These are phyloP conservation scores for Augochlora pura DNA, from an alignment of 1,140 invertebrate genomes.

Conservation along the genomic window DNA sequence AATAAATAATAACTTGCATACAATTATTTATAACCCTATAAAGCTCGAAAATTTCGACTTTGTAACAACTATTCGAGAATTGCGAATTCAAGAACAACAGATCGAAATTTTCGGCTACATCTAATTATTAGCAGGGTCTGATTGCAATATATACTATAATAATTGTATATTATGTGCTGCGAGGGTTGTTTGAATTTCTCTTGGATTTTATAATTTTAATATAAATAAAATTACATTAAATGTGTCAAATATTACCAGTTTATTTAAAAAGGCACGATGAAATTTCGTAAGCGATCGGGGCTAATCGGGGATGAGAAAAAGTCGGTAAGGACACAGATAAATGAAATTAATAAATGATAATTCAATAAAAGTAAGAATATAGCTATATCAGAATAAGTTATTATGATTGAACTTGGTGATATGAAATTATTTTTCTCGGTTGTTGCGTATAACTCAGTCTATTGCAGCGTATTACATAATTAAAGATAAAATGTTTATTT, in stretches of 20 bases:
- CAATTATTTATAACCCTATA: background rate
- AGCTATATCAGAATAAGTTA: background rate
- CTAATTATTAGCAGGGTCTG: background rate
- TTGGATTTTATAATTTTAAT: constrained; percentile 33
- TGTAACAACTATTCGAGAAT: background rate
- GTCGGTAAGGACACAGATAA: too few species aligned
- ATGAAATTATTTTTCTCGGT: too few species aligned
- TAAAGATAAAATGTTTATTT: background rate
- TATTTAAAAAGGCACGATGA: too few species aligned
- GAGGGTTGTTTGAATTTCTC: constrained; percentile 35
- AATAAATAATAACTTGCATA: background rate
- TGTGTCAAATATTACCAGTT: too few species aligned
- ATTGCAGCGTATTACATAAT: background rate
- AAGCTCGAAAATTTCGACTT: background rate
- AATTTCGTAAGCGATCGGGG: too few species aligned
- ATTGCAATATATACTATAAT: constrained; percentile 26
- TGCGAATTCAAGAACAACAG: background rate
- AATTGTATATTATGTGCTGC: constrained; percentile 29
- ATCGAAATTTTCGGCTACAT: constrained; percentile 31
- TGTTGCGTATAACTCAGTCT: too few species aligned
- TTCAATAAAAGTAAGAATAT: background rate
- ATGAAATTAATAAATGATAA: too few species aligned
- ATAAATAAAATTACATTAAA: constrained; percentile 24
- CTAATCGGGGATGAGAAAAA: too few species aligned
- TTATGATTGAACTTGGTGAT: background rate